Conservation (phyloP, 1,140 invertebrate genomes). For the Diabrotica virgifera region DNA sequence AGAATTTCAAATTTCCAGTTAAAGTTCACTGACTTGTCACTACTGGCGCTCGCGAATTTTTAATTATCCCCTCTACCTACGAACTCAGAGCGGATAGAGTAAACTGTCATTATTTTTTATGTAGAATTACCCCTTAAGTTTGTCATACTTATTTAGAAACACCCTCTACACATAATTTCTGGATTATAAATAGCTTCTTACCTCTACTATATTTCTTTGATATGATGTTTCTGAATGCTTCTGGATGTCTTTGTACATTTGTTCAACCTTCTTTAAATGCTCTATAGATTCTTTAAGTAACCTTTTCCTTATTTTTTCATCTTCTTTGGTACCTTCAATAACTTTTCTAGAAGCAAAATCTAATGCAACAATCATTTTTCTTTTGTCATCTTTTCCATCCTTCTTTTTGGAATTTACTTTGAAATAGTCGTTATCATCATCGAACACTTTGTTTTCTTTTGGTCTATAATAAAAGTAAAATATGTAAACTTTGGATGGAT, state of each 20-base stretch:
- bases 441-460: conserved; percentile 80
- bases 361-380: conserved; percentile 60
- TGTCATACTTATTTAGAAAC: no score
- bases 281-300: conserved; percentile 35
- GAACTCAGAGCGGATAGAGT: no score
- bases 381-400: conserved; percentile 64
- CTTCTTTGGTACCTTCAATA: conserved; percentile 38
- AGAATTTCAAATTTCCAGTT: no score
- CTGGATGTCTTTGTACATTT: conserved; percentile 36
- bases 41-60: no score
- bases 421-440: conserved; percentile 95
- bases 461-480: conserved; percentile 25
- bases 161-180: no score
- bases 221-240: conserved; percentile 25
- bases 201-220: conserved; percentile 20
- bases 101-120: no score
- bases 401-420: conserved; percentile 70
- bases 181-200: conserved; percentile 7
- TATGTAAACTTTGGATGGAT: no score
- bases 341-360: conserved; percentile 76
- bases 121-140: no score
- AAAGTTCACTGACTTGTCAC: no score
- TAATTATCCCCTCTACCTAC: no score
- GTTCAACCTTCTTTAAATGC: conserved; percentile 38
- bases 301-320: conserved; percentile 32